Evolutionary conservation across 2,113 vertebrate genomes (phyloP), one percentile per base, ranked within the genome.

Genomic region (Oplegnathus fasciatus): DNA sequence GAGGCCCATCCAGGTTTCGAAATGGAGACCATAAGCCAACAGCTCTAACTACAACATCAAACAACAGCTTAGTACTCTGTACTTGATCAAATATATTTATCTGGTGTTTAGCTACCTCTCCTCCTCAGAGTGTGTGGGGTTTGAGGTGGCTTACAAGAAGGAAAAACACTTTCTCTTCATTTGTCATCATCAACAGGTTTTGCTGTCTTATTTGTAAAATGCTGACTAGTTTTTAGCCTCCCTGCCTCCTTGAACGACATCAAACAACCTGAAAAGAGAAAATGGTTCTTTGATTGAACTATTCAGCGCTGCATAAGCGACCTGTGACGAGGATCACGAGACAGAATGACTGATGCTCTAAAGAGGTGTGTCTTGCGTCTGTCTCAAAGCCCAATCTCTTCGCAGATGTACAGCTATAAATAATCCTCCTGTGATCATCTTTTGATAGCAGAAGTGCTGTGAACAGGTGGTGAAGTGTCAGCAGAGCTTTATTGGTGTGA

Each of bases 401-500:
- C 76, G 10, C 82, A 80, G 80, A 84, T 69, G 28, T 69, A 32
- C 28, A 14, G 37, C 61, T 89, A 87, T 88, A 87, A 90, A 94
- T 86, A 88, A 72, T 82, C 72, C 75, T 65, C 67, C 69, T 54
- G 67, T 26, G 57, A 86, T 78, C n/a, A 70, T 84, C 34, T 55
- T 77, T 79, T 73, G 37, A 87, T 57, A 14, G 62, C 65, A 54
- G 28, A 72, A 65, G 80, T 85, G 80, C 65, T 67, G 26, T 75
- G 78, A 89, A 83, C 83, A 73, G 83, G 88, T 86, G 86, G 70
- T 26, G 34, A 69, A 22, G 80, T 88, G 86, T 86, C 83, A 81
- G 64, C 67, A 9, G 32, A 79, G 40, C 34, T 52, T 65, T 55
- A 2, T 52, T 71, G 82, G 80, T 90, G 89, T 87, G 88, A 91